Evolutionary conservation across 2,113 vertebrate species (phyloP).

Genomic region (Myxocyprinus asiaticus): DNA sequence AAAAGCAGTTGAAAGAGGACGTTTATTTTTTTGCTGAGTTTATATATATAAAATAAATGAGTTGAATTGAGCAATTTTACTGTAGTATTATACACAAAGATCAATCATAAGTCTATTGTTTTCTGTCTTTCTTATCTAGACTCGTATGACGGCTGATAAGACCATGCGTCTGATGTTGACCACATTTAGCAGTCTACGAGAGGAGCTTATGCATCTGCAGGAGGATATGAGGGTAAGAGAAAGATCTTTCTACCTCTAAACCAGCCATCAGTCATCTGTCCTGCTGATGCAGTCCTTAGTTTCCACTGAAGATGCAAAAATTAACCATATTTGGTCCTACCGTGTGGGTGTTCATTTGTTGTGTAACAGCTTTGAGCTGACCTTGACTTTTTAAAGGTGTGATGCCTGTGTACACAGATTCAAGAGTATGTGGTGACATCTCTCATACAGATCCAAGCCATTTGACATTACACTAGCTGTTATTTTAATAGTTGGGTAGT

Average conservation of each 20-base stretch:
- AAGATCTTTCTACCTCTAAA: not conserved
- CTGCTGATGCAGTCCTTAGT: not conserved
- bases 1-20: too few species aligned
- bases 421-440: slow-evolving; percentile 2
- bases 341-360: not conserved
- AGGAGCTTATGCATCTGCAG: slow-evolving; percentile 90
- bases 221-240: slow-evolving; percentile 85
- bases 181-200: slow-evolving; percentile 89
- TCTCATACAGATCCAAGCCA: not conserved
- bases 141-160: slow-evolving; percentile 87
- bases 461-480: not conserved
- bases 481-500: not conserved
- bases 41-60: too few species aligned
- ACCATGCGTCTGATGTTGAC: slow-evolving; percentile 88
- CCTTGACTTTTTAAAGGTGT: slow-evolving; percentile 18
- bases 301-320: not conserved
- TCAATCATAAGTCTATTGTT: not conserved
- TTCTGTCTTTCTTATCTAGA: slow-evolving; percentile 68
- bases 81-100: too few species aligned
- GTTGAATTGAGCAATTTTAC: too few species aligned
- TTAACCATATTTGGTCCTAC: not conserved
- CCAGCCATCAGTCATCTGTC: not conserved
- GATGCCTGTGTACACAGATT: not conserved
- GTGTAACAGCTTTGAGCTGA: not conserved
- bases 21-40: too few species aligned